Conservation (phyloP, 2,113 vertebrate species). For the Rhadina sibilatrix region DNA sequence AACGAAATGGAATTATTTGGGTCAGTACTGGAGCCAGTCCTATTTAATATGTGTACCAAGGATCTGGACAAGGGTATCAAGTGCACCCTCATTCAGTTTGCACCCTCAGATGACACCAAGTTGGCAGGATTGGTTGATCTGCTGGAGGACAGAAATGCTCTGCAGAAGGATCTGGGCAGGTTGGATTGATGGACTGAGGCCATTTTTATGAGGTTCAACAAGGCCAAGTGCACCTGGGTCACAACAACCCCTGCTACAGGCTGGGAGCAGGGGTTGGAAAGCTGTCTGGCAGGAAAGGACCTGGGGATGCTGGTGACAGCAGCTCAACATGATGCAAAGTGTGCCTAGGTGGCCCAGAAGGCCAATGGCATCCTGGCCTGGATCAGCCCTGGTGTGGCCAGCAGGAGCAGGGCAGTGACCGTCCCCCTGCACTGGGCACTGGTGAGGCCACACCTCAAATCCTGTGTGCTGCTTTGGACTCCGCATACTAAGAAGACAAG, state of each 20-base stretch:
- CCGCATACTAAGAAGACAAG: neutral
- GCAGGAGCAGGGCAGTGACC: rapidly evolving
- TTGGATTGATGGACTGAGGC: neutral
- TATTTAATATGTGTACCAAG: neutral
- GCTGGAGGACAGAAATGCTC: neutral
- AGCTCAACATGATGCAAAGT: neutral
- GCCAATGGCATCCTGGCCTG: neutral
- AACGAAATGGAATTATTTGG: neutral
- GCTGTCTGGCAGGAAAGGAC: neutral
- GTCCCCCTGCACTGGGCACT: rapidly evolving
- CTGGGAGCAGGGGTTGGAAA: neutral
- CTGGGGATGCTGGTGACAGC: neutral
- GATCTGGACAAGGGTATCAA: neutral
- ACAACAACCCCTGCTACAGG: too few relatives aligned
- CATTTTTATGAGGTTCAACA: neutral
- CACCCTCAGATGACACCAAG: neutral
- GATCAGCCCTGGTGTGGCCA: neutral
- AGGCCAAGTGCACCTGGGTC: neutral
- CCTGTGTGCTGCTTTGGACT: neutral
- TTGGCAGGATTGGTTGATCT: neutral
- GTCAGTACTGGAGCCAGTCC: neutral
- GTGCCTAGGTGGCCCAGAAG: neutral
- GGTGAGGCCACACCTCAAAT: rapidly evolving
- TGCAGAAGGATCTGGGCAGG: neutral
- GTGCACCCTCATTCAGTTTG: neutral